Base-by-base conservation (phyloP, 1,140 invertebrate genomes). In the Bombyx mandarina region DNA sequence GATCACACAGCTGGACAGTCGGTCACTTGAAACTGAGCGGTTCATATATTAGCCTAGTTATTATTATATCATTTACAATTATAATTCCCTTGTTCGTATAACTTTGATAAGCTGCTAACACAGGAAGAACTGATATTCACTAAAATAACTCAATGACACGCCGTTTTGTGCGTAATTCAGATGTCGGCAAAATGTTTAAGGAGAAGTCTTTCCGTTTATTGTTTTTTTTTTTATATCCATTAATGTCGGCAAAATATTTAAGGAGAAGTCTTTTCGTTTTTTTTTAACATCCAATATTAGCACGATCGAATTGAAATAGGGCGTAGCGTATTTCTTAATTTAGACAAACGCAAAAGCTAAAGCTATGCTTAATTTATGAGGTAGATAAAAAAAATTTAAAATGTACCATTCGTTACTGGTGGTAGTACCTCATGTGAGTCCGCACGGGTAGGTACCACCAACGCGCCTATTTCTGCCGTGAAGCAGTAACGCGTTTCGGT, bases 31-130 rank as follows among this genome's bases (percentile, higher is more conserved):
- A 35, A 35, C 26, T 35, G 2, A 35, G 26, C 26, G 26, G 26
- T 35, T 5, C 26, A 35, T 35, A 35, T 35, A 35, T 35, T 35
- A 35, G 26, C 4, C 26, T 35, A 44, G 9, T 44, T 45, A 46
- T 7, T 45, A 54, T 45, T 54, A 43, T 54, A 54, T 54, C 7
- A 54, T 54, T 54, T 12, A 45, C 42, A 57, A 57, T 49, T 61
- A 61, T 61, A 53, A 63, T 56, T 58, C 51, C 48, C 26, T 10
- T 52, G 61, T 52, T 61, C 60, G 44, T 56, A 58, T 62, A 26
- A 60, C 35, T 43, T n/a, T 46, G 60, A 62, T 62, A 62, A 58
- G n/a, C 54, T 54, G 7, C 52, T 45, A 35, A 35, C 43, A 62
- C 60, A 62, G 60, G 60, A 62, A 56, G 58, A 52, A 57, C 52